These are phyloP conservation scores for Tiliqua scincoides DNA, from an alignment of 2,113 vertebrate species.

Conservation along the genomic window DNA sequence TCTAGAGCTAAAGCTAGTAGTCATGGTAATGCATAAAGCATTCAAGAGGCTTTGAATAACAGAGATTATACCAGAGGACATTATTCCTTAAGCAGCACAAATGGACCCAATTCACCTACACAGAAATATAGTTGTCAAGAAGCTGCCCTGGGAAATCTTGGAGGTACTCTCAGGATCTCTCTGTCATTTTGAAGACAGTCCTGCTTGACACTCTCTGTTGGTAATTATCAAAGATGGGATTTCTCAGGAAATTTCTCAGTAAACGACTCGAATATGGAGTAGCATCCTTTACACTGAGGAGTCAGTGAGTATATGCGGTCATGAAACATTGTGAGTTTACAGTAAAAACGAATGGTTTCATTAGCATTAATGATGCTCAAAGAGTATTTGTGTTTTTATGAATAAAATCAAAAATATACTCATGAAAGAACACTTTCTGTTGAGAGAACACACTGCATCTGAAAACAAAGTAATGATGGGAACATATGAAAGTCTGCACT, in stretches of 20 bases:
- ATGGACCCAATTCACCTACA: constrained; percentile 24
- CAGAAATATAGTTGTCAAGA: constrained; percentile 37
- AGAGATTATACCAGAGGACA: constrained; percentile 28
- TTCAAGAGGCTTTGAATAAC: constrained; percentile 17
- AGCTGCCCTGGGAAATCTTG: constrained; percentile 56
- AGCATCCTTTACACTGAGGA: neutral
- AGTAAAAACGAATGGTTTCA: constrained; percentile 18
- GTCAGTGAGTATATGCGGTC: neutral
- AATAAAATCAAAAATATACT: neutral
- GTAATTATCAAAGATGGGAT: constrained; percentile 40
- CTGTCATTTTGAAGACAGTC: constrained; percentile 54
- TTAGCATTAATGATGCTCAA: neutral
- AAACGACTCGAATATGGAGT: constrained; percentile 2
- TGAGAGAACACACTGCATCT: neutral
- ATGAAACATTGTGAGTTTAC: neutral
- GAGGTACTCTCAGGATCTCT: constrained; percentile 51
- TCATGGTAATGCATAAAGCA: constrained; percentile 31
- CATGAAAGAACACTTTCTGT: neutral
- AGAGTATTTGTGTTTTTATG: constrained; percentile 1
- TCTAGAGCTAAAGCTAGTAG: constrained; percentile 1
- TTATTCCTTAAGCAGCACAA: constrained; percentile 40
- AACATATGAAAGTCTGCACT: neutral
- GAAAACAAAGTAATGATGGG: neutral
- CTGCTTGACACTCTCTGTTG: constrained; percentile 15
- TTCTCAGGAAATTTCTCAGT: constrained; percentile 5